Conservation (phyloP, 2,797 vertebrate species). For the Syndactyla subalaris region DNA sequence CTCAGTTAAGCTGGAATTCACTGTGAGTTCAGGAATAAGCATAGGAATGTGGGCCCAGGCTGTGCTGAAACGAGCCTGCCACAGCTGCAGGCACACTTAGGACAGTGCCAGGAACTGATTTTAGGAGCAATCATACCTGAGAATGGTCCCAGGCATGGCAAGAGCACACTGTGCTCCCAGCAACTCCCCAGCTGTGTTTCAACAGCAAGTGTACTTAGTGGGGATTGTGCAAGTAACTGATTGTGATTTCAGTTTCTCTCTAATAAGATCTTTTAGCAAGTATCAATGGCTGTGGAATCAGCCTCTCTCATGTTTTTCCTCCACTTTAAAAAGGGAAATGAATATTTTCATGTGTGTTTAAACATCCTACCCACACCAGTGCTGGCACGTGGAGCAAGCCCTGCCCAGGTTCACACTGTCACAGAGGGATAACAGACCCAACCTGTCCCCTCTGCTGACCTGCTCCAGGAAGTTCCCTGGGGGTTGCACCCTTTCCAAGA, state of each 20-base stretch:
- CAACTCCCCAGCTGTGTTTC: background rate
- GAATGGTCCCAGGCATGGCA: background rate
- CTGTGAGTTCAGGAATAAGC: background rate
- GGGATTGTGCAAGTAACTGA: background rate
- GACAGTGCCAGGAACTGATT: background rate
- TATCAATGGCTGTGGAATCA: background rate
- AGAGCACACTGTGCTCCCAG: background rate
- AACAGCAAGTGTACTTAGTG: background rate
- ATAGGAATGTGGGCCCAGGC: background rate
- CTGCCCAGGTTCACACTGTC: background rate
- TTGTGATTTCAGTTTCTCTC: background rate
- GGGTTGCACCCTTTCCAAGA: background rate
- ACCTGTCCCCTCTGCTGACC: background rate
- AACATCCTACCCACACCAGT: background rate
- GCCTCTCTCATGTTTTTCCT: background rate
- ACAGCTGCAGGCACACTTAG: background rate
- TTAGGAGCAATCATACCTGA: background rate
- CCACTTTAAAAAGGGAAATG: background rate
- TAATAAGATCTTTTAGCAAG: background rate
- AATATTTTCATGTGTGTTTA: background rate
- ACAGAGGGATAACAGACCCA: background rate
- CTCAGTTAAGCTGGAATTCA: background rate
- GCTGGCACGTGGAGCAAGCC: background rate
- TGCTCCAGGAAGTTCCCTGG: background rate
- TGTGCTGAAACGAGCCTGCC: too few species aligned